phyloP scores from a whole-genome alignment of 2,113 vertebrate genomes.

The Xyliphius kryptos region DNA sequence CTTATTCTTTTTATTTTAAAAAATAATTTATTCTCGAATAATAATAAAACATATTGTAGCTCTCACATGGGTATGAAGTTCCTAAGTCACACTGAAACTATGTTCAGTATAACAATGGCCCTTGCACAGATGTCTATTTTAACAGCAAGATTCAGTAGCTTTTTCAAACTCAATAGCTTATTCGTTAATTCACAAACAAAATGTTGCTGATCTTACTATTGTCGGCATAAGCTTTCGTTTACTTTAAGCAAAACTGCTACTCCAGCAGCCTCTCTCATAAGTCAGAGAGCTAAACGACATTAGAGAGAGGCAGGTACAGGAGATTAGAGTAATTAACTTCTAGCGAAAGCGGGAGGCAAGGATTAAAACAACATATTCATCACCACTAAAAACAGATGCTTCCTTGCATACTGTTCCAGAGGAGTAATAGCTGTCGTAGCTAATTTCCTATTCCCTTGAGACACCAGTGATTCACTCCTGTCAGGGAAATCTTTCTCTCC shows the following conservation, averaged over 20 bases:
- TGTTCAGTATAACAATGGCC: no score
- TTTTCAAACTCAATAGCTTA: no score
- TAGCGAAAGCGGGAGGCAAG: slow-evolving; percentile 33
- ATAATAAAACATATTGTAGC: no score
- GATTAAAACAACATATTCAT: slow-evolving; percentile 48
- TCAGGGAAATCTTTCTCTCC: slow-evolving; percentile 44
- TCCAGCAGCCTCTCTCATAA: slow-evolving; percentile 24
- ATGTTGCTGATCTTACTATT: no score
- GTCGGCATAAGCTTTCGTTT: neutral
- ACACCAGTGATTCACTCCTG: slow-evolving; percentile 39
- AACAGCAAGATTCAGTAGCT: no score
- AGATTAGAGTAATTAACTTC: slow-evolving; percentile 46
- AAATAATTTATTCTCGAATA: no score
- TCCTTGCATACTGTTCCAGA: slow-evolving; percentile 33
- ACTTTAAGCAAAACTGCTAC: slow-evolving; percentile 24
- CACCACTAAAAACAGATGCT: slow-evolving; percentile 45
- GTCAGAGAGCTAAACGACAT: slow-evolving; percentile 42
- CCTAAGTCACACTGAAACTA: no score
- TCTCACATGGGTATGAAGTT: no score
- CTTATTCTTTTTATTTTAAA: no score
- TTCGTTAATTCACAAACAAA: no score
- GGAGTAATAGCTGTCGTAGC: slow-evolving; percentile 47
- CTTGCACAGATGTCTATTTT: no score
- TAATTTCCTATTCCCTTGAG: slow-evolving; percentile 48
- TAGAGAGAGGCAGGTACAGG: slow-evolving; percentile 40